Evolutionary conservation across 2,113 vertebrate species (phyloP).

Genomic region (Herpetotheres cachinnans): DNA sequence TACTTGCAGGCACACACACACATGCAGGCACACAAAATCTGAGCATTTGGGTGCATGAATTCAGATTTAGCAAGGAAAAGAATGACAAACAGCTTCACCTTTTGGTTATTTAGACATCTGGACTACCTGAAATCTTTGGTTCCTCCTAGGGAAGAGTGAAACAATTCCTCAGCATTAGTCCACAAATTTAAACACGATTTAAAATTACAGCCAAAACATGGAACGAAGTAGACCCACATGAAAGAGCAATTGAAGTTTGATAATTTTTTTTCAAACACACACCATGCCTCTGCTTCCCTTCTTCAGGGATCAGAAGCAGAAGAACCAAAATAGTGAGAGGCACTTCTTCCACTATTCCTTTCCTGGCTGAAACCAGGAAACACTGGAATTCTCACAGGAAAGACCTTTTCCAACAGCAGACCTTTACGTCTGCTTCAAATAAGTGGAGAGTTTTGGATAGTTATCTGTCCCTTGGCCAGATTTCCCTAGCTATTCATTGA

Average conservation of each 20-base stretch:
- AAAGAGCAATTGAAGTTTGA: background rate
- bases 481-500: background rate
- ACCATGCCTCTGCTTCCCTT: background rate
- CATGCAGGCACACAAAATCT: background rate
- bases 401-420: background rate
- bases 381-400: background rate
- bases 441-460: background rate
- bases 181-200: background rate
- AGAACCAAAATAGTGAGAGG: background rate
- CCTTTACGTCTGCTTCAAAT: background rate
- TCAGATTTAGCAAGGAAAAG: background rate
- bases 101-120: background rate
- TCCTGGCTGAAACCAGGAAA: background rate
- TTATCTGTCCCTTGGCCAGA: background rate
- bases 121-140: background rate
- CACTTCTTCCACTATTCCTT: background rate
- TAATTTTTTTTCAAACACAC: background rate
- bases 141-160: background rate
- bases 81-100: background rate
- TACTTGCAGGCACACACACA: background rate
- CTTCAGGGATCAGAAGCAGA: background rate
- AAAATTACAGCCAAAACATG: background rate
- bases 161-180: background rate
- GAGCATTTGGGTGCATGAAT: background rate
- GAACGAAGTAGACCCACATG: background rate